Conservation (phyloP, 23 tunicate species). For the Ascidia mentula region DNA sequence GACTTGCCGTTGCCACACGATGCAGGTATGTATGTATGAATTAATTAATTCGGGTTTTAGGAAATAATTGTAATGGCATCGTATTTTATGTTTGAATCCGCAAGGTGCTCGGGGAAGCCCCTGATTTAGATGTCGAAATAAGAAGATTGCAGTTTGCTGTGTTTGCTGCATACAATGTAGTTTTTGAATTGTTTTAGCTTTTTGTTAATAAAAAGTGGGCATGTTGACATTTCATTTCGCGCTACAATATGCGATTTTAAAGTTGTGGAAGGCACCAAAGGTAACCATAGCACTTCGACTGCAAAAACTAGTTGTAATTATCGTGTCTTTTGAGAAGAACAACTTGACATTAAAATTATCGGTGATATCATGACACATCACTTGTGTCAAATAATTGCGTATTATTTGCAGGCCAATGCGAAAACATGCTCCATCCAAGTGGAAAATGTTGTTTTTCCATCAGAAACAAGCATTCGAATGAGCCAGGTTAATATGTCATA, state of each 20-base stretch:
- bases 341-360: not conserved
- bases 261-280: not conserved
- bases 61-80: too few relatives aligned
- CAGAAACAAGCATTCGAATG: constrained; percentile 12
- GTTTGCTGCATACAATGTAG: too few relatives aligned
- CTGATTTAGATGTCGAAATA: too few relatives aligned
- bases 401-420: not conserved
- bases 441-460: constrained; percentile 9
- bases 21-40: too few relatives aligned
- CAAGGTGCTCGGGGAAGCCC: too few relatives aligned
- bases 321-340: not conserved
- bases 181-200: too few relatives aligned
- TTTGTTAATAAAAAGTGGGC: not conserved
- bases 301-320: not conserved
- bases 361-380: not conserved
- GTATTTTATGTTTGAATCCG: too few relatives aligned
- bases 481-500: too few relatives aligned
- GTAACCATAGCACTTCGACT: too few relatives aligned
- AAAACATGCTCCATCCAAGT: not conserved
- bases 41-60: too few relatives aligned
- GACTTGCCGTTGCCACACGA: too few relatives aligned
- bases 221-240: not conserved
- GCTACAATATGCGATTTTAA: not conserved
- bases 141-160: too few relatives aligned
- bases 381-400: not conserved